Percentiles rank a stretch among this genome's conserved stretches.
phyloP scores from a whole-genome alignment of 2,113 vertebrate species.

The Mola mola region DNA sequence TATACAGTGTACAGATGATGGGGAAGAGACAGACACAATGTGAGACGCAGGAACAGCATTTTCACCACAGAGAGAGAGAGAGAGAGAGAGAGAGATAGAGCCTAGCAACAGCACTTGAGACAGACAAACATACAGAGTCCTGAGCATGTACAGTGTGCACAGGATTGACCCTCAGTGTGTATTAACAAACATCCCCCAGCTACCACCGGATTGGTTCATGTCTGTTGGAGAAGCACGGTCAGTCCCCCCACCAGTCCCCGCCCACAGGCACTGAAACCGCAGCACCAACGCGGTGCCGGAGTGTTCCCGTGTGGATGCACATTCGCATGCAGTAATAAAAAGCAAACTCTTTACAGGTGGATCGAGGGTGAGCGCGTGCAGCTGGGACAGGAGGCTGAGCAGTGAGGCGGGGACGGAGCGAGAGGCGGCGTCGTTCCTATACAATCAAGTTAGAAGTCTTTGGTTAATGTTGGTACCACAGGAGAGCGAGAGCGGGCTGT shows the following conservation, averaged over 20 bases:
- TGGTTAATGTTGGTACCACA: constrained; percentile 82
- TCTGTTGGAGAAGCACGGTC: constrained; percentile 88
- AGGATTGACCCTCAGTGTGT: constrained; percentile 88
- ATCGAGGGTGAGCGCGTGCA: constrained; percentile 32
- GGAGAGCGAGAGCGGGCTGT: constrained; percentile 64
- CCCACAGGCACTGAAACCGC: constrained; percentile 75
- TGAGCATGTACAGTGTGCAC: constrained; percentile 87
- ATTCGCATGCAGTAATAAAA: constrained; percentile 53
- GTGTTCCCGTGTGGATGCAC: constrained; percentile 28
- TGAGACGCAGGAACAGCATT: constrained; percentile 49
- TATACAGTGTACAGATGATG: constrained; percentile 57
- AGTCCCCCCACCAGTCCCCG: constrained; percentile 69
- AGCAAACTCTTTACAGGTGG: constrained; percentile 27
- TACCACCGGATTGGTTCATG: constrained; percentile 79
- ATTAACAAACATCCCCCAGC: constrained; percentile 89
- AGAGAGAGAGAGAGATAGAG: not conserved
- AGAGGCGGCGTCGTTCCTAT: constrained; percentile 67
- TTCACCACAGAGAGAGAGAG: constrained; percentile 41
- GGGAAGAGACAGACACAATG: constrained; percentile 44
- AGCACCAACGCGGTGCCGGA: constrained; percentile 17
- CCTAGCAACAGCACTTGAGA: constrained; percentile 69
- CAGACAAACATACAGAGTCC: constrained; percentile 76
- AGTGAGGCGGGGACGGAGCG: constrained; percentile 59
- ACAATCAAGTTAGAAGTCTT: constrained; percentile 87
- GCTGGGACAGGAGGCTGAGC: constrained; percentile 56